Base-by-base conservation (phyloP, 2,888 invertebrate genomes). In the Oxystoma pomonae region DNA sequence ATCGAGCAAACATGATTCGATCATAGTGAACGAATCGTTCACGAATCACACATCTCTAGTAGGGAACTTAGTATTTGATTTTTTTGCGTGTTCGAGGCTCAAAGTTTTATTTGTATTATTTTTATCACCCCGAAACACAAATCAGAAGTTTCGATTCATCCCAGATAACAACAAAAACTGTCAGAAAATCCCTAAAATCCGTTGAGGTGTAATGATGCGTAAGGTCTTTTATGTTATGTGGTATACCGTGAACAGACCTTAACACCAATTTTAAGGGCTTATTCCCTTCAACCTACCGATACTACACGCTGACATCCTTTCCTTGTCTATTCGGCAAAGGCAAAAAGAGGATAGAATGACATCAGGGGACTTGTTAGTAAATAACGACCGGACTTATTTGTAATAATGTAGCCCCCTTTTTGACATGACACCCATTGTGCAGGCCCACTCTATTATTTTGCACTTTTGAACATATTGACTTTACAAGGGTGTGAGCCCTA, bases 401-500 rank as follows among this genome's bases (percentile, higher is more conserved):
- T 35, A 35, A 35, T n/a, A 35, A 35, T 35, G 50, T 56, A 59
- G 64, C 64, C 65, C 64, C 67, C 59, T 63, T 60, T 61, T 72
- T 73, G 76, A 76, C 76, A 75, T 77, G 79, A 78, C 78, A 77
- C 75, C 76, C 71, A 78, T 79, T 79, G 79, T 79, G 63, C 69
- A 72, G 71, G 75, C 75, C 77, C 72, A 78, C 77, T 77, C 77
- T 74, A 79, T 78, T 78, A 78, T 78, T 75, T 76, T 70, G 74
- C 76, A 77, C 76, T 78, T 78, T 72, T 72, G 75, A 77, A 77
- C 78, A 75, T 76, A 77, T 78, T 78, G 77, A 76, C 76, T 76
- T 73, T 78, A 75, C 73, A 75, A 75, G 73, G 73, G 73, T 72
- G 67, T 67, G 67, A 65, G 67, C 18, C 58, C 17, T n/a, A n/a